Evolutionary conservation across 2,113 vertebrate genomes (phyloP).

Genomic region (Cebidichthys violaceus): DNA sequence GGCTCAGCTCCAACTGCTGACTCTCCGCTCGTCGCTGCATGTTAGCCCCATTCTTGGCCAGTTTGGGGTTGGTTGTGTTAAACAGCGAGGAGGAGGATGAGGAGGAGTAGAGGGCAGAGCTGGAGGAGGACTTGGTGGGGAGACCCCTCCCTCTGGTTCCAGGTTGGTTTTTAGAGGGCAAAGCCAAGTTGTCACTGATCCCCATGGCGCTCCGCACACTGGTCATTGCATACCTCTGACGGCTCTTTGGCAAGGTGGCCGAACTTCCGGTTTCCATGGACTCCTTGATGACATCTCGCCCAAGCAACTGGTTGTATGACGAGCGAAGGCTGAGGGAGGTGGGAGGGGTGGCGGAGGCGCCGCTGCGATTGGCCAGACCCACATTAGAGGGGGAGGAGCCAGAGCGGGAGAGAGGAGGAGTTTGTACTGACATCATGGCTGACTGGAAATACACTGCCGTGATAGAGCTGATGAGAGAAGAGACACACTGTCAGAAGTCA

Average conservation of each 20-base stretch:
- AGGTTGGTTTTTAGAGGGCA: slow-evolving; percentile 77
- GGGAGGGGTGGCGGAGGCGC: slow-evolving; percentile 85
- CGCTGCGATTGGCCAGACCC: slow-evolving; percentile 88
- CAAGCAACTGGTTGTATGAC: slow-evolving; percentile 95
- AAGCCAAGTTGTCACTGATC: slow-evolving; percentile 86
- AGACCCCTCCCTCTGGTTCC: slow-evolving; percentile 80
- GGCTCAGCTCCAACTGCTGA: slow-evolving; percentile 90
- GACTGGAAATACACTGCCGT: slow-evolving; percentile 41
- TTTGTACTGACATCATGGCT: slow-evolving; percentile 90
- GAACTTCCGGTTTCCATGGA: slow-evolving; percentile 86
- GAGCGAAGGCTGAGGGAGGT: slow-evolving; percentile 94
- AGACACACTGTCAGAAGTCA: slow-evolving; percentile 19
- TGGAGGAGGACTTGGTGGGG: slow-evolving; percentile 84
- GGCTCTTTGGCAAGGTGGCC: slow-evolving; percentile 91
- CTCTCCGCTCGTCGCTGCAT: slow-evolving; percentile 94
- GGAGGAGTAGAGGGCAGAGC: slow-evolving; percentile 80
- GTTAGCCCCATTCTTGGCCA: slow-evolving; percentile 98
- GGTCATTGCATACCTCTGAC: slow-evolving; percentile 92
- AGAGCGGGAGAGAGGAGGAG: slow-evolving; percentile 86
- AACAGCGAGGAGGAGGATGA: slow-evolving; percentile 73
- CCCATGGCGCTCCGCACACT: slow-evolving; percentile 93
- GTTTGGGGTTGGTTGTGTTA: slow-evolving; percentile 91
- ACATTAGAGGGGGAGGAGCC: slow-evolving; percentile 79
- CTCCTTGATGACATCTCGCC: slow-evolving; percentile 91
- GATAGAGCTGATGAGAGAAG: slow-evolving; percentile 51